These are phyloP conservation scores for Ardeotis arabs DNA, from an alignment of 2,113 vertebrate genomes.

Conservation along the genomic window DNA sequence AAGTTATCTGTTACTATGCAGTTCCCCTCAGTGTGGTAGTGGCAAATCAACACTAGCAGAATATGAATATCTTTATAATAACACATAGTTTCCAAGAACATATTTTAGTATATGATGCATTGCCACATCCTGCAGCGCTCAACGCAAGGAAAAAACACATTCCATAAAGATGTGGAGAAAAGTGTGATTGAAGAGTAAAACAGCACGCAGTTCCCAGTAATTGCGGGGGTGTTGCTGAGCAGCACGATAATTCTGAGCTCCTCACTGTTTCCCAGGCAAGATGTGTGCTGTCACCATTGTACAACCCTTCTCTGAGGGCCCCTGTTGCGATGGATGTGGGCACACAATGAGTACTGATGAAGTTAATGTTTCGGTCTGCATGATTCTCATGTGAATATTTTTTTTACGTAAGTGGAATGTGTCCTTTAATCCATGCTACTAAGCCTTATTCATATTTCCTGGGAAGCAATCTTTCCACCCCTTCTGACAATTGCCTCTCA, in stretches of 20 bases:
- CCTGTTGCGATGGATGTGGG: fast-evolving
- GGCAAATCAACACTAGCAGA: neutral
- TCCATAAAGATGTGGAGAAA: neutral
- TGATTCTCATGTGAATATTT: neutral
- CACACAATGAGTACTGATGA: neutral
- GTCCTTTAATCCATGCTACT: neutral
- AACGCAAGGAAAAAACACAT: fast-evolving
- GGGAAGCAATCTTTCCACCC: neutral
- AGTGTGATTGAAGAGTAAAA: neutral
- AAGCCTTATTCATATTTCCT: neutral
- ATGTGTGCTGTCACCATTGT: neutral
- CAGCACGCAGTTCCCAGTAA: neutral
- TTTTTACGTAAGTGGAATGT: neutral
- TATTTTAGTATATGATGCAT: neutral
- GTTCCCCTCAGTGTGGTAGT: fast-evolving
- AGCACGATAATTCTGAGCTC: neutral
- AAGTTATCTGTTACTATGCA: neutral
- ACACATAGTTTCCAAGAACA: fast-evolving
- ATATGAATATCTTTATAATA: neutral
- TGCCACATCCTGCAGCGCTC: neutral
- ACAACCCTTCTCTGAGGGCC: neutral
- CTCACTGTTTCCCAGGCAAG: neutral
- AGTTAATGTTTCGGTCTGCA: neutral
- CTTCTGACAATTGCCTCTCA: neutral
- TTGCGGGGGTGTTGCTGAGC: neutral